A percentile compares a stretch with the other conserved stretches of the same genome.
phyloP scores from a whole-genome alignment of 64 coral and sea anemone genomes.

The Astreopora myriophthalma region DNA sequence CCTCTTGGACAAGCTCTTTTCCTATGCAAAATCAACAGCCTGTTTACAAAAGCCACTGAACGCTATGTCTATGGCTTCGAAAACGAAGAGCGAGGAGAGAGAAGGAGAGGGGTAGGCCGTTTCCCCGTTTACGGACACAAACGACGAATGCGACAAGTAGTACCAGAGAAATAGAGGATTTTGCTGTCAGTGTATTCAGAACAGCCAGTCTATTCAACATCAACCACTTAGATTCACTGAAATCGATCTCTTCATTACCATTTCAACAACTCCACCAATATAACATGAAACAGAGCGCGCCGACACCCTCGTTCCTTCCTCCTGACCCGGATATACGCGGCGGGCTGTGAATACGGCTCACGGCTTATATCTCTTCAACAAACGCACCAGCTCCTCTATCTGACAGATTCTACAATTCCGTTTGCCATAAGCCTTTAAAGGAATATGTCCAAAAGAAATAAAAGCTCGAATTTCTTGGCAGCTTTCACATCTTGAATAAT shows the following conservation, averaged over 20 bases:
- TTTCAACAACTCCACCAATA: conserved; percentile 78
- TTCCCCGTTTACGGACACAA: neutral
- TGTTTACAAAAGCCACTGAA: conserved; percentile 63
- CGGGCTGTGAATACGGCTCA: neutral
- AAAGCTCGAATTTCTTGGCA: conserved; percentile 85
- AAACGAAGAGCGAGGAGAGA: neutral
- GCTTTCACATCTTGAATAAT: conserved; percentile 94
- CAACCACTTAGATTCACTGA: conserved; percentile 78
- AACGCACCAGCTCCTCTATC: neutral
- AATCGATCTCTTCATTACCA: conserved; percentile 91
- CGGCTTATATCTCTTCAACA: neutral
- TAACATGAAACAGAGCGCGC: conserved; percentile 67
- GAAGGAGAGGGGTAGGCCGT: neutral
- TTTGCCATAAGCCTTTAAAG: conserved; percentile 26
- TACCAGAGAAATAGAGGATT: conserved; percentile 54
- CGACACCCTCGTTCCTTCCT: conserved; percentile 61
- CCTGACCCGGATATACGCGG: conserved; percentile 33
- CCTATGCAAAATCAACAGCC: conserved; percentile 69
- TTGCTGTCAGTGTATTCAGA: conserved; percentile 69
- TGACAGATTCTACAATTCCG: conserved; percentile 12
- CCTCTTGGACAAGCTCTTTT: conserved; percentile 62
- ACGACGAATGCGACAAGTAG: conserved; percentile 22
- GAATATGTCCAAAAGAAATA: conserved; percentile 64
- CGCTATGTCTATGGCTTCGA: neutral
- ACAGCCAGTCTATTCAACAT: conserved; percentile 81